Evolutionary conservation across 2,113 vertebrate species (phyloP).

Genomic region (Irena cyanogastra): DNA sequence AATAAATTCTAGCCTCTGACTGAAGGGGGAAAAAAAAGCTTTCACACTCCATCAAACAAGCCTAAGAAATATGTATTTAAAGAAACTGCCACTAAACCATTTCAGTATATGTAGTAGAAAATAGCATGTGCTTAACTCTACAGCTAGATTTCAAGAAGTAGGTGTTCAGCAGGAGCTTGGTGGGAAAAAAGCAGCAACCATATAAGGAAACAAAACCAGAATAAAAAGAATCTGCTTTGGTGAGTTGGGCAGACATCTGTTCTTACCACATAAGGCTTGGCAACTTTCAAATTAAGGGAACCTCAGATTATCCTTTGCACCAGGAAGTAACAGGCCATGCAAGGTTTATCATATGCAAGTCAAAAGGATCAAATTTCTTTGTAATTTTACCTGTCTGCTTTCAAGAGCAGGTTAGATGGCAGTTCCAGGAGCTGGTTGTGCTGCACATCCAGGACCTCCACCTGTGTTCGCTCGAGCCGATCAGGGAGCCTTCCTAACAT

Average conservation of each 20-base stretch:
- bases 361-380: neutral
- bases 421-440: constrained; percentile 94
- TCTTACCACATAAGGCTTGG: constrained; percentile 1
- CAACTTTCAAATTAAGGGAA: neutral
- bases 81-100: constrained; percentile 42
- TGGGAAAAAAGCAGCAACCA: constrained; percentile 21
- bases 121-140: constrained; percentile 20
- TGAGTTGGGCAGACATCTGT: constrained; percentile 17
- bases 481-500: constrained; percentile 86
- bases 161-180: constrained; percentile 12
- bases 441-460: constrained; percentile 92
- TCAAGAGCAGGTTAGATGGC: constrained; percentile 88
- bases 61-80: constrained; percentile 33
- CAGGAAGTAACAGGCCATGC: neutral
- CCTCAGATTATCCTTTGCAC: neutral
- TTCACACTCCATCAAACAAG: constrained; percentile 43
- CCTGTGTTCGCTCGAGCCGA: constrained; percentile 82
- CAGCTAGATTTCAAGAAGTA: constrained; percentile 46
- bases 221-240: constrained; percentile 5
- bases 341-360: neutral
- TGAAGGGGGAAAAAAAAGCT: neutral
- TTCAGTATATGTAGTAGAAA: constrained; percentile 17
- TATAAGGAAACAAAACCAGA: constrained; percentile 38
- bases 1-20: constrained; percentile 47
- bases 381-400: constrained; percentile 85